Conservation (phyloP, 2,888 invertebrate species). For the Chrysomela aeneicollis region DNA sequence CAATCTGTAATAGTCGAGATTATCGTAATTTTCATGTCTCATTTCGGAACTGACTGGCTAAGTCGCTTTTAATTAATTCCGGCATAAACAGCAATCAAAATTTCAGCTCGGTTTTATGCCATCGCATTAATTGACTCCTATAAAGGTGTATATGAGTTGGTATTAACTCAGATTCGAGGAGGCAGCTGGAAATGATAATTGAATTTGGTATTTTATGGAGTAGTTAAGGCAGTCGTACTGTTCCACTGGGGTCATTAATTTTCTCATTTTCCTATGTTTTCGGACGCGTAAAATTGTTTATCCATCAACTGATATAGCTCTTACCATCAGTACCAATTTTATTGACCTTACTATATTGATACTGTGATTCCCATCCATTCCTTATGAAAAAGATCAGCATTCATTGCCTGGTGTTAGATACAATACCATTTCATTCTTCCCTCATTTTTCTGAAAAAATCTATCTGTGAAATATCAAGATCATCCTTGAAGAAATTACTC, state of each 20-base stretch:
- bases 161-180: slow-evolving; percentile 8
- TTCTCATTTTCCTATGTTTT: not conserved
- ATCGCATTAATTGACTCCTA: slow-evolving; percentile 4
- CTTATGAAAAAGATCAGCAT: too few species aligned
- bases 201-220: not conserved
- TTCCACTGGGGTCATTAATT: not conserved
- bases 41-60: slow-evolving; percentile 36
- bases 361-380: too few species aligned
- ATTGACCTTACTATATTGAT: too few species aligned
- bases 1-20: slow-evolving; percentile 41
- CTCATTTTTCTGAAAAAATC: too few species aligned
- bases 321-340: too few species aligned
- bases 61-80: slow-evolving; percentile 42
- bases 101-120: slow-evolving; percentile 23
- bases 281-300: not conserved
- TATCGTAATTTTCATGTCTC: slow-evolving; percentile 40
- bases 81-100: slow-evolving; percentile 25
- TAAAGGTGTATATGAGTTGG: slow-evolving; percentile 4
- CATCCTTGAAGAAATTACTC: too few species aligned
- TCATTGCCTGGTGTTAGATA: too few species aligned
- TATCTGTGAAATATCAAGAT: too few species aligned
- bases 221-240: not conserved
- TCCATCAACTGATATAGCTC: too few species aligned
- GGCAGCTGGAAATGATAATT: not conserved
- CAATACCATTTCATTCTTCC: too few species aligned